Base-by-base conservation (phyloP, 2,797 vertebrate species). In the Microctenopoma steveboyesi region DNA sequence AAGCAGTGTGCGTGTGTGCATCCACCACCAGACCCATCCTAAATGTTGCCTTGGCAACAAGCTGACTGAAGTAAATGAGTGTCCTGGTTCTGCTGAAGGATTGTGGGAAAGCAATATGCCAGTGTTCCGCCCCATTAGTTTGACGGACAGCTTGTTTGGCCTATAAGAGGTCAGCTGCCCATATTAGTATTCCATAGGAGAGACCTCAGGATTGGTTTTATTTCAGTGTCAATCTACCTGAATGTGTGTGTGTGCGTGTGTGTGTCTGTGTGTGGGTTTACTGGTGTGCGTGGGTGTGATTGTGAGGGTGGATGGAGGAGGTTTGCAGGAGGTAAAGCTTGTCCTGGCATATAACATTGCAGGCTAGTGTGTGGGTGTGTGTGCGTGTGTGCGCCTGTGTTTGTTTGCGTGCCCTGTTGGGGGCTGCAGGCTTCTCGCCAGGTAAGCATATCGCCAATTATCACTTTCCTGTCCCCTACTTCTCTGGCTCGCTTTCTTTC, bases 361-460 rank as follows among this genome's bases (percentile, higher is more conserved):
- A 74, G 69, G 56, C 54, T 65, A 45, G 71, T 35, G 72, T 72
- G 56, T 70, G 45, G 75, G 25, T 60, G 53, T 45, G 35, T 72
- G 51, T 37, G 74, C 59, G 58, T 18, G 25, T 77, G 25, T 60
- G 53, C 39, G 9, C 69, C 27, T 67, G 48, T 75, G 61, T 81
- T 49, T 81, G 68, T 80, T 66, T 73, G 70, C 69, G 72, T 76
- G 82, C 69, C 76, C 74, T 79, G 80, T 68, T 84, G 78, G 71
- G 83, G 76, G 75, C 89, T 87, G 89, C 79, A 84, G 89, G 88
- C 83, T 90, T 81, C 72, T 81, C 56, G 92, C 91, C 89, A 92
- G 86, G 89, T 93, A 91, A 93, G 91, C 87, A 90, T 90, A 91
- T 89, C 88, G 78, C 89, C 92, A 94, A 93, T 95, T 94, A 95